These are phyloP conservation scores for Amyelois transitella DNA, from an alignment of 1,140 invertebrate species.

Conservation along the genomic window DNA sequence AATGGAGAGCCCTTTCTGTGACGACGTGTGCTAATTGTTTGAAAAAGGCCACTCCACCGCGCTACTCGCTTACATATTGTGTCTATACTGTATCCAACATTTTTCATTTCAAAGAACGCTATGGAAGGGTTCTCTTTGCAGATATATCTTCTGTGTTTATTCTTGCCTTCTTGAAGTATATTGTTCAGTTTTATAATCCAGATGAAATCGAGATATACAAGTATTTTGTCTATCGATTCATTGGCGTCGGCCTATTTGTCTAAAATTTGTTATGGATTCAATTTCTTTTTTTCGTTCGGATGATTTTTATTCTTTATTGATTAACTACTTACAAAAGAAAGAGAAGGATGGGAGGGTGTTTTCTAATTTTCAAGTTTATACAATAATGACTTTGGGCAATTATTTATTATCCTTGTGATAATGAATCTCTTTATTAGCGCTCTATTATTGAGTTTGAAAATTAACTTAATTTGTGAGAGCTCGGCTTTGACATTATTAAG, in stretches of 20 bases:
- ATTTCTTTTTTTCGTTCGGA: too few relatives aligned
- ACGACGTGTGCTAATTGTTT: conserved; percentile 39
- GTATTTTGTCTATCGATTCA: too few relatives aligned
- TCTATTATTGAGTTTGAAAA: background rate
- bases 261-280: too few relatives aligned
- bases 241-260: too few relatives aligned
- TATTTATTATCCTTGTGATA: background rate
- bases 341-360: too few relatives aligned
- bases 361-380: too few relatives aligned
- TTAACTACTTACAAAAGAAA: too few relatives aligned
- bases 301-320: too few relatives aligned
- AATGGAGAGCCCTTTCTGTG: conserved; percentile 42
- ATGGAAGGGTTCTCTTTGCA: background rate
- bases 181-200: background rate
- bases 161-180: background rate
- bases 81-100: background rate
- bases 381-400: too few relatives aligned
- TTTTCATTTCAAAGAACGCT: conserved; percentile 1
- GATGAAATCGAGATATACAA: background rate
- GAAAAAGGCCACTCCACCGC: conserved; percentile 29
- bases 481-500: background rate
- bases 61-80: conserved; percentile 13
- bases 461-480: background rate
- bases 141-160: background rate
- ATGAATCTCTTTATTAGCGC: background rate